A percentile compares a stretch with the other conserved stretches of the same genome.
Evolutionary conservation across 2,797 vertebrate species (phyloP).

Genomic region (Xyrichtys novacula): DNA sequence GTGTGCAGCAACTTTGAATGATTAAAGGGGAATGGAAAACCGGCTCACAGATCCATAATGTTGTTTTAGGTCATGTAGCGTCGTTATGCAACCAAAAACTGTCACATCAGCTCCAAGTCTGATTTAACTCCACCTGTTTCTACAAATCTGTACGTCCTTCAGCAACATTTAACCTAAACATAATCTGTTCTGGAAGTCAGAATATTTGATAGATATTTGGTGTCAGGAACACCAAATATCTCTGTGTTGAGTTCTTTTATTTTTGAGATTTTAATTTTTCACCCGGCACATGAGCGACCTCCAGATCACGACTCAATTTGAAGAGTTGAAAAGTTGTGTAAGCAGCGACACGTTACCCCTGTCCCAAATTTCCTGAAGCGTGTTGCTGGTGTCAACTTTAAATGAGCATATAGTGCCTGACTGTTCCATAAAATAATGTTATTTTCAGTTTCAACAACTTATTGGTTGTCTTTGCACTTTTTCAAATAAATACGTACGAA

Average conservation of each 20-base stretch:
- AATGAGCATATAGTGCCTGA: too few relatives aligned
- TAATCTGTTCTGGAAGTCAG: background rate
- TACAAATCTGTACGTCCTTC: background rate
- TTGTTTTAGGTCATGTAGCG: conserved; percentile 35
- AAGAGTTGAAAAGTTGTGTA: too few relatives aligned
- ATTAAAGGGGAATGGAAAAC: conserved; percentile 56
- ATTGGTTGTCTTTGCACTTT: too few relatives aligned
- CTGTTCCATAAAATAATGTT: too few relatives aligned
- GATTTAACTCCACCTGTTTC: background rate
- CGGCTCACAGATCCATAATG: conserved; percentile 56
- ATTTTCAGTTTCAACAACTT: too few relatives aligned
- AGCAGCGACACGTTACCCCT: too few relatives aligned
- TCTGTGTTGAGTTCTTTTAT: conserved; percentile 8
- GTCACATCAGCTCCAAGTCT: conserved; percentile 15
- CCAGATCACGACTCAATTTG: too few relatives aligned
- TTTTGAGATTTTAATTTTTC: conserved; percentile 32
- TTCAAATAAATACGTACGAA: too few relatives aligned
- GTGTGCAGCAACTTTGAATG: conserved; percentile 11
- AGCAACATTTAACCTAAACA: background rate
- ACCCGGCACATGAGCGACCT: background rate
- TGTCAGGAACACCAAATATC: conserved; percentile 16
- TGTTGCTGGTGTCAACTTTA: too few relatives aligned
- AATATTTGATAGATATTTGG: too few relatives aligned
- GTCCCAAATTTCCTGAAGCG: too few relatives aligned
- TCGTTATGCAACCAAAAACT: conserved; percentile 53